Percentiles rank a stretch among this genome's conserved stretches.
Conservation (phyloP, 2,797 vertebrate species). For the Etheostoma perlongum region DNA sequence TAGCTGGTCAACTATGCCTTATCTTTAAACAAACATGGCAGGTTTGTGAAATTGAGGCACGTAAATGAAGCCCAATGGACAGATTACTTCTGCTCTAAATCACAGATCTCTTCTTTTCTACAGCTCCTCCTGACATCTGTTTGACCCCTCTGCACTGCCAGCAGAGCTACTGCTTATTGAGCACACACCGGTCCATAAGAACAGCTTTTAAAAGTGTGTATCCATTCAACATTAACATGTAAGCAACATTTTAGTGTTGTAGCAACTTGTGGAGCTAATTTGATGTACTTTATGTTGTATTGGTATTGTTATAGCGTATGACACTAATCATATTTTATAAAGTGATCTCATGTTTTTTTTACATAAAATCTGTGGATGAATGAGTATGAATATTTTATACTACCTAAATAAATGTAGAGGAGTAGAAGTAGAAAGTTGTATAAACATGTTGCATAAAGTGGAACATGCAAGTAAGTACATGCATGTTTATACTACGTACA, state of each 20-base stretch:
- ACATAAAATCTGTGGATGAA: neutral
- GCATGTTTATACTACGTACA: neutral
- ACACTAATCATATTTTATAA: neutral
- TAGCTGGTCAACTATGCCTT: constrained; percentile 67
- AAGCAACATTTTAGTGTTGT: neutral
- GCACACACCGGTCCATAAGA: constrained; percentile 35
- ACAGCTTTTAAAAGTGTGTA: neutral
- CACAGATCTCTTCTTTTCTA: constrained; percentile 59
- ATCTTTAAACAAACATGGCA: constrained; percentile 55
- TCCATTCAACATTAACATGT: neutral
- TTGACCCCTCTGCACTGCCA: constrained; percentile 23
- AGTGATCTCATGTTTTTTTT: neutral
- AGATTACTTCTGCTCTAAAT: constrained; percentile 67
- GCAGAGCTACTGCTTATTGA: constrained; percentile 25
- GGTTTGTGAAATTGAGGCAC: constrained; percentile 53
- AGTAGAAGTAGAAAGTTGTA: neutral
- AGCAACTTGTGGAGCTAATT: neutral
- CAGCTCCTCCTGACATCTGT: constrained; percentile 66
- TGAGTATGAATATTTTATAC: neutral
- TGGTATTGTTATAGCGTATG: neutral
- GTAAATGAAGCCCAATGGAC: constrained; percentile 23
- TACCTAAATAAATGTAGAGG: neutral
- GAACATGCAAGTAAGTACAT: neutral
- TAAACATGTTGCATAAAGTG: too few species aligned
- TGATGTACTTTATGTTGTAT: neutral